Evolutionary conservation across 1,140 invertebrate species (phyloP), one percentile per base, ranked within the genome.

Genomic region (Meteorus sp.): DNA sequence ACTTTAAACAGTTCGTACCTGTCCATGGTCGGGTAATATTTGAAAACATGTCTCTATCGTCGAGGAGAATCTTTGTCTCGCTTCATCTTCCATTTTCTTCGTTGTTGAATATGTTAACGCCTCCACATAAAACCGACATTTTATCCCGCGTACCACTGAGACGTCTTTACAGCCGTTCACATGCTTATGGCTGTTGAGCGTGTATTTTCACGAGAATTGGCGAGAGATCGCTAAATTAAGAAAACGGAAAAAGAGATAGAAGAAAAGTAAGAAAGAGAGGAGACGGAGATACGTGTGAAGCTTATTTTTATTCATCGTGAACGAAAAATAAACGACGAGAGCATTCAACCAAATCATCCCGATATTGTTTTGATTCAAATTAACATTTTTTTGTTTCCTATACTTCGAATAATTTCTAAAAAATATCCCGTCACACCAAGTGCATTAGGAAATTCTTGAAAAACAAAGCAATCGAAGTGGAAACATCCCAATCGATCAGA

Each of bases 11-110:
- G 72, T 64, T 68, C 72, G 74, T 79, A 79, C 71, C 73, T 78
- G 77, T 79, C 77, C 73, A 69, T 69, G 70, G 60, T 58, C 63
- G 66, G 73, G 72, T 77, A 79, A 78, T 77, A 72, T 74, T 70
- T 75, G 74, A 76, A 77, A 79, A 74, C 77, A 78, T 73, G 76
- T 78, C 77, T 78, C 74, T 79, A 78, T 79, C 77, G 72, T n/a
- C 60, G 66, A 68, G 64, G 64, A 64, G 70, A 72, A 76, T 77
- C 74, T 51, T 50, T 51, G 53, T 56, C 41, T 52, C 45, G 48
- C n/a, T n/a, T n/a, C n/a, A n/a, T n/a, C n/a, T n/a, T n/a, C n/a
- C n/a, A n/a, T n/a, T n/a, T n/a, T n/a, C n/a, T n/a, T n/a, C n/a
- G n/a, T n/a, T n/a, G n/a, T n/a, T 52, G 43, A 41, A 60, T 58